phyloP scores from a whole-genome alignment of 1,140 invertebrate species.

The Drosophila leontia region DNA sequence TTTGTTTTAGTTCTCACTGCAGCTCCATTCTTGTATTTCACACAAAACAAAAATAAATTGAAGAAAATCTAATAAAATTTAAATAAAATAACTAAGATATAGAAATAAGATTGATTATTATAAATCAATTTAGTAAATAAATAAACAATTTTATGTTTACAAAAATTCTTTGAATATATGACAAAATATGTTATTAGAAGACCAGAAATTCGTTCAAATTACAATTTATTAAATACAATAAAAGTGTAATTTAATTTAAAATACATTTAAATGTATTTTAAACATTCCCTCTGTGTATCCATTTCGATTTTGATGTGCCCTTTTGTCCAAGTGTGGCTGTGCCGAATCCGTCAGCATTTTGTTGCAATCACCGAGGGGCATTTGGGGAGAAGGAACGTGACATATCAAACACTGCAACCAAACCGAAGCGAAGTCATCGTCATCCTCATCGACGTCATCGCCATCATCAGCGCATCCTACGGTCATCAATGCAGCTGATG shows the following conservation, averaged over 20 bases:
- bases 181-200: too few species aligned
- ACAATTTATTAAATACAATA: too few species aligned
- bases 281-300: conserved; percentile 1
- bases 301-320: conserved; percentile 17
- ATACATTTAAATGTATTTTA: background rate
- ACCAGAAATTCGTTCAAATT: too few species aligned
- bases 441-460: conserved; percentile 23
- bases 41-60: background rate
- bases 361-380: conserved; percentile 48
- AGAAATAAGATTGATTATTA: background rate
- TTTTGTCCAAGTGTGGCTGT: conserved; percentile 36
- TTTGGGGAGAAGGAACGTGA: conserved; percentile 40
- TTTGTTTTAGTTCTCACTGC: conserved; percentile 50
- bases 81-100: background rate
- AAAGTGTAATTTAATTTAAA: too few species aligned
- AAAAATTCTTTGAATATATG: too few species aligned
- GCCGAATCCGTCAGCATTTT: conserved; percentile 44
- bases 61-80: background rate
- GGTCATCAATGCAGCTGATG: conserved; percentile 23
- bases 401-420: conserved; percentile 43
- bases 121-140: background rate
- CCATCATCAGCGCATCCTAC: conserved; percentile 26
- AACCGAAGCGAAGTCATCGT: conserved; percentile 24
- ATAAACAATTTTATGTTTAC: too few species aligned
- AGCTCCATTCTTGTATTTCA: background rate